A percentile compares a stretch with the other conserved stretches of the same genome.
These are phyloP conservation scores for Nectonema munidae DNA, from an alignment of 2,888 invertebrate species.

Conservation along the genomic window DNA sequence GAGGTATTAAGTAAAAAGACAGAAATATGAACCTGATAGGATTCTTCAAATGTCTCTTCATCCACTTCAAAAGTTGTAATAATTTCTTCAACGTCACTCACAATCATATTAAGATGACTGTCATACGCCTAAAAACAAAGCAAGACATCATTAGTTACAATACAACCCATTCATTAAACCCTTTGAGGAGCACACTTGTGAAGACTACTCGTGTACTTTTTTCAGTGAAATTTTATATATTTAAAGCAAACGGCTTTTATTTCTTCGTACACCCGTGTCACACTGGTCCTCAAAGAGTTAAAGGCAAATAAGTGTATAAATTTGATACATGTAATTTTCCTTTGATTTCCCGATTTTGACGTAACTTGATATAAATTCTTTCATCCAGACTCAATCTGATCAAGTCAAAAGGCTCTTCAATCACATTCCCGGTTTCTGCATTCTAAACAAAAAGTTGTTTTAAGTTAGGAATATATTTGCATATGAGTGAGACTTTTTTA, in stretches of 20 bases:
- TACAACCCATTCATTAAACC: not conserved
- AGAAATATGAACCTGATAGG: conserved; percentile 36
- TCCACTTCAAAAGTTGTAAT: conserved; percentile 86
- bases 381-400: conserved; percentile 86
- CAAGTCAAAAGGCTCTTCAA: conserved; percentile 86
- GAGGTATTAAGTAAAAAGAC: conserved; percentile 6
- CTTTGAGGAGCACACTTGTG: no score
- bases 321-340: conserved; percentile 56
- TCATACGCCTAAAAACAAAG: conserved; percentile 49
- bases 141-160: conserved; percentile 10
- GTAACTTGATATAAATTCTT: conserved; percentile 91
- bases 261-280: no score
- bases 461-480: no score
- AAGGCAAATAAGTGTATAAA: not conserved
- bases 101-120: conserved; percentile 93
- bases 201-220: no score
- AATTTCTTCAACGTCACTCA: conserved; percentile 41
- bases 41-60: conserved; percentile 92
- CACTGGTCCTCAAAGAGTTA: no score
- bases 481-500: no score
- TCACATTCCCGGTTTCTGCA: conserved; percentile 28
- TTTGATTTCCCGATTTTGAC: conserved; percentile 76
- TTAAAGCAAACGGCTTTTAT: no score
- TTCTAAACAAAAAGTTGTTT: conserved; percentile 9
- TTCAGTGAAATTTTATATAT: no score